Percentiles rank a stretch among this genome's conserved stretches.
Evolutionary conservation across 2,797 vertebrate genomes (phyloP).

Genomic region (Lepus townsendii): DNA sequence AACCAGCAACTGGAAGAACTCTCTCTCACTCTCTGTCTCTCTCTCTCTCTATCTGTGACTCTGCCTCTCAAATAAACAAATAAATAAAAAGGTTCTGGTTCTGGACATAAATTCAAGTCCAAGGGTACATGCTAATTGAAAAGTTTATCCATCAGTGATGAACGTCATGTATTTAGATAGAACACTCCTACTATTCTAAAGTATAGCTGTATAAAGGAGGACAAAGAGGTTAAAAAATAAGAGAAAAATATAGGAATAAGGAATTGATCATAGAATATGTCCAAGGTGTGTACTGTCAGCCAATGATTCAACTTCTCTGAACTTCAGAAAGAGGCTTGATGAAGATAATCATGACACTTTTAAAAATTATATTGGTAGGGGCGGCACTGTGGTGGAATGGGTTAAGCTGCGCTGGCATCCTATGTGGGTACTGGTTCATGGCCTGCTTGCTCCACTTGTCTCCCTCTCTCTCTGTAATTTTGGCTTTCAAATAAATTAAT

Average conservation of each 20-base stretch:
- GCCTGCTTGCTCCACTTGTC: too few relatives aligned
- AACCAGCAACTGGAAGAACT: too few relatives aligned
- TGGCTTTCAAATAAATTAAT: too few relatives aligned
- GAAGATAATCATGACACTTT: neutral
- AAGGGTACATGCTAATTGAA: neutral
- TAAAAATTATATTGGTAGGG: neutral
- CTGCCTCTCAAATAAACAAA: too few relatives aligned
- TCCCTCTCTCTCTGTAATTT: too few relatives aligned
- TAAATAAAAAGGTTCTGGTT: neutral
- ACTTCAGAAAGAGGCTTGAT: neutral
- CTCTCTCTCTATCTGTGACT: too few relatives aligned
- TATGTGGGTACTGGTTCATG: too few relatives aligned
- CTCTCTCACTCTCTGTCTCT: too few relatives aligned
- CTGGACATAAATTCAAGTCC: neutral
- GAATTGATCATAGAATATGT: fast-evolving
- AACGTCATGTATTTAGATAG: neutral
- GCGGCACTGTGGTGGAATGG: too few relatives aligned
- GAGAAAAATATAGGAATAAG: neutral
- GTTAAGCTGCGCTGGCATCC: too few relatives aligned
- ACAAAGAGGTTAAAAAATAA: neutral
- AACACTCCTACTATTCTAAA: neutral
- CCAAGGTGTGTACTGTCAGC: neutral
- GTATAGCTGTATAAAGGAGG: neutral
- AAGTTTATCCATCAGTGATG: neutral
- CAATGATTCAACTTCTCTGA: neutral